phyloP scores from a whole-genome alignment of 2,888 invertebrate genomes.

The Yponomeuta sedellus region DNA sequence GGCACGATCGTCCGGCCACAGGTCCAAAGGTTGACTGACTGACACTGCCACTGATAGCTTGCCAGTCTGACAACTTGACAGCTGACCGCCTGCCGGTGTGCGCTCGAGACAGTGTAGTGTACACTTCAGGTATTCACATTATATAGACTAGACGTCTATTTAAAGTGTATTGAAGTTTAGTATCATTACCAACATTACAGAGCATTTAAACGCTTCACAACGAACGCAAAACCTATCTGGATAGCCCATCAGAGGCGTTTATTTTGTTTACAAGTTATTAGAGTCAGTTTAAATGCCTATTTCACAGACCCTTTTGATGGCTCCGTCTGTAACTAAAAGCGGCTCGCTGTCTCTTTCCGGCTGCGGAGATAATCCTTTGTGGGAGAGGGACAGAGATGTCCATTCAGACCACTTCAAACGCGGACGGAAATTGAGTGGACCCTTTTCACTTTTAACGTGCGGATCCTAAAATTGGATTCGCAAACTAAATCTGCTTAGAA shows the following conservation, averaged over 20 bases:
- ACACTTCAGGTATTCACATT: no score
- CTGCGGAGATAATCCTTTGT: neutral
- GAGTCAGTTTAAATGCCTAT: neutral
- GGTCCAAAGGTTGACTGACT: no score
- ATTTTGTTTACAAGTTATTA: slow-evolving; percentile 4
- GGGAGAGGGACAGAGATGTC: slow-evolving; percentile 18
- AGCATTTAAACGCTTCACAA: neutral
- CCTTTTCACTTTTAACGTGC: slow-evolving; percentile 43
- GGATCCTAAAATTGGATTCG: slow-evolving; percentile 21
- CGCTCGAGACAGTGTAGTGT: no score
- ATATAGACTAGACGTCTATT: no score
- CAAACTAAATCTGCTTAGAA: slow-evolving; percentile 18
- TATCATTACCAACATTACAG: no score
- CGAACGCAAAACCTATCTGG: neutral
- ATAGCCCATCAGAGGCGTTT: neutral
- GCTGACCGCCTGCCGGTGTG: no score
- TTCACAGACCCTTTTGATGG: neutral
- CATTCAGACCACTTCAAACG: slow-evolving; percentile 27
- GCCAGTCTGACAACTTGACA: no score
- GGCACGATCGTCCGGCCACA: no score
- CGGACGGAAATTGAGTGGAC: slow-evolving; percentile 50
- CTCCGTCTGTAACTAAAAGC: neutral
- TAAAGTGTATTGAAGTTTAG: no score
- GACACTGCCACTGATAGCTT: no score
- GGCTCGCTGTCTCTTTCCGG: neutral